Evolutionary conservation across 2,113 vertebrate species (phyloP), one percentile per base, ranked within the genome.

Genomic region (Pituophis catenifer): DNA sequence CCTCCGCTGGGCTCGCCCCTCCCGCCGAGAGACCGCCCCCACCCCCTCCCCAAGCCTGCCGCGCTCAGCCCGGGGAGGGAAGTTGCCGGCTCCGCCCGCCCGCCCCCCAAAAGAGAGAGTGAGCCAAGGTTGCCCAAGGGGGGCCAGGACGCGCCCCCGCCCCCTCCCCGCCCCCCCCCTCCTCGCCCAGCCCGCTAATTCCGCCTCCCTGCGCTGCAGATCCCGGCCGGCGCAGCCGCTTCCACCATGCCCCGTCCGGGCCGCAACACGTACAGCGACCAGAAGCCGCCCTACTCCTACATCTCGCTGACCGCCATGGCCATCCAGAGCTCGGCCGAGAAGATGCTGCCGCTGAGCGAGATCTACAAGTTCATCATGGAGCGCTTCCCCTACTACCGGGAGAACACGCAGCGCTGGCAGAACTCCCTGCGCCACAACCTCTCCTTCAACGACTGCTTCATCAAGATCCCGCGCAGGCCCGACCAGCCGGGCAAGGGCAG

Each of bases 261-360:
- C 86, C 99, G 99, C 96, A 99, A 98, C 97, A 99, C 99, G 0
- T 99, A 99, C 97, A 99, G 99, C 96, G 99, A 99, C 97, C 99
- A 99, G 96, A 99, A 99, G 96, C 99, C 99, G 2, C 99, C 99
- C 1, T 99, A 99, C 94, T 99, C 99, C 5, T 99, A 99, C 95
- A 99, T 99, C 94, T 99, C 99, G 1, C 97, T 99, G 96, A 99
- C 99, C 38, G 99, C 99, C 23, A 99, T 99, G 99, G 99, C 99
- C 90, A 99, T 99, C 96, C 99, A 99, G 96, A 99, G 98, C 97
- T 99, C 99, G 5, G 92, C 98, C 0, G 99, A 99, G 50, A 99
- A 99, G 98, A 99, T 99, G 99, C 98, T 99, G 58, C 99, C 99
- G 1, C 97, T 99, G 91, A 99, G 98, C 96, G 99, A 99, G 98